Percentiles rank a stretch among this genome's conserved stretches.
Evolutionary conservation across 2,888 invertebrate genomes (phyloP).

Genomic region (Ctena decussata): DNA sequence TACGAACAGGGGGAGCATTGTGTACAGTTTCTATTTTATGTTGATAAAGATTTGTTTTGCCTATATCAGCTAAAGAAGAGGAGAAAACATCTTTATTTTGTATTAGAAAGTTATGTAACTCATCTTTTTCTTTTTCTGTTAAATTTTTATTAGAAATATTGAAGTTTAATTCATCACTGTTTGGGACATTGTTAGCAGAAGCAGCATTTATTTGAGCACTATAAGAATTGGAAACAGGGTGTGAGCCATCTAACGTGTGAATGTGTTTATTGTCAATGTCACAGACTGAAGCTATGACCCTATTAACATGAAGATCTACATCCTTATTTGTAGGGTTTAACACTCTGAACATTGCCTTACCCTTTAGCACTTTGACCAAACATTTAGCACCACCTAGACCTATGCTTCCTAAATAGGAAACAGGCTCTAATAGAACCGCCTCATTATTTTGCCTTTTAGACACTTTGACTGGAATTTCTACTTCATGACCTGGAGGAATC

Average conservation of each 20-base stretch:
- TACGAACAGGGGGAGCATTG: constrained; percentile 31
- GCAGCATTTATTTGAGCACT: background rate
- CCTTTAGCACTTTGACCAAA: background rate
- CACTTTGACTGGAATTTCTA: background rate
- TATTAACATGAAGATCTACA: background rate
- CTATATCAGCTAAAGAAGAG: background rate
- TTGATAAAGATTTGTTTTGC: constrained; percentile 10
- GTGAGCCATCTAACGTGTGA: background rate
- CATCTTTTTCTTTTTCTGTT: background rate
- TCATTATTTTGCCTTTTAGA: background rate
- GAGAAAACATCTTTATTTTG: background rate
- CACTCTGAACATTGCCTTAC: background rate
- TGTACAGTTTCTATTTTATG: constrained; percentile 47
- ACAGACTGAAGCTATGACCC: background rate
- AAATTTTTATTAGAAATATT: background rate
- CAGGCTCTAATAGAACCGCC: background rate
- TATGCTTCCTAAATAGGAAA: background rate
- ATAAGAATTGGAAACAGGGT: background rate
- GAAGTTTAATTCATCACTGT: background rate
- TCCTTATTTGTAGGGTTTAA: background rate
- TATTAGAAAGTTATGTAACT: background rate
- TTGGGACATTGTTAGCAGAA: background rate
- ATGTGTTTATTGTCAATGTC: background rate
- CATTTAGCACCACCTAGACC: background rate
- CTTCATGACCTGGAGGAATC: background rate